Conservation (phyloP, 2,888 invertebrate genomes). For the Hypercompe scribonia region DNA sequence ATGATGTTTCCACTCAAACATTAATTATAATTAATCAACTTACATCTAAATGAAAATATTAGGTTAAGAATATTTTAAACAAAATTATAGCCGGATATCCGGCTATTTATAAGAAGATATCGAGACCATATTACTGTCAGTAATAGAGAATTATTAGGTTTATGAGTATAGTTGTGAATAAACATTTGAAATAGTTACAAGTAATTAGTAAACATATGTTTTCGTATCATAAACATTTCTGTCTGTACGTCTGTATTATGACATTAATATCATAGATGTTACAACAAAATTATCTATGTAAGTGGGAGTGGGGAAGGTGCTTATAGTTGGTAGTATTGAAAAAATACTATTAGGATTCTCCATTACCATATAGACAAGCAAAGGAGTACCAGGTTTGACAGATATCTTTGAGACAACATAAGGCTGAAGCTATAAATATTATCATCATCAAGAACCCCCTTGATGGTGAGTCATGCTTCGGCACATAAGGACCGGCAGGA, state of each 20-base stretch:
- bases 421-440: too few relatives aligned
- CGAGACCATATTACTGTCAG: not conserved
- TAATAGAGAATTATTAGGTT: not conserved
- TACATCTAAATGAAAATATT: not conserved
- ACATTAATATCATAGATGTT: not conserved
- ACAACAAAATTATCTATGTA: too few relatives aligned
- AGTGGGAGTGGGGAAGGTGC: not conserved
- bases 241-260: not conserved
- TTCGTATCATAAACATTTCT: not conserved
- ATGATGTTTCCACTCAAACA: not conserved
- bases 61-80: not conserved
- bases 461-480: too few relatives aligned
- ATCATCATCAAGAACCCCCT: too few relatives aligned
- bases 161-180: not conserved
- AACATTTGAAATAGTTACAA: not conserved
- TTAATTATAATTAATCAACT: too few relatives aligned
- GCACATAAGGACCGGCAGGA: too few relatives aligned
- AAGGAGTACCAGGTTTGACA: too few relatives aligned
- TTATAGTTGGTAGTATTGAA: not conserved
- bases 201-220: not conserved
- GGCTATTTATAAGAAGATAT: not conserved
- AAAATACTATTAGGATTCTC: not conserved
- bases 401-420: too few relatives aligned
- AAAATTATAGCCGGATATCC: not conserved
- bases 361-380: too few relatives aligned